These are phyloP conservation scores for Rattus norvegicus DNA, from an alignment of 2,113 vertebrate species.

Conservation along the genomic window DNA sequence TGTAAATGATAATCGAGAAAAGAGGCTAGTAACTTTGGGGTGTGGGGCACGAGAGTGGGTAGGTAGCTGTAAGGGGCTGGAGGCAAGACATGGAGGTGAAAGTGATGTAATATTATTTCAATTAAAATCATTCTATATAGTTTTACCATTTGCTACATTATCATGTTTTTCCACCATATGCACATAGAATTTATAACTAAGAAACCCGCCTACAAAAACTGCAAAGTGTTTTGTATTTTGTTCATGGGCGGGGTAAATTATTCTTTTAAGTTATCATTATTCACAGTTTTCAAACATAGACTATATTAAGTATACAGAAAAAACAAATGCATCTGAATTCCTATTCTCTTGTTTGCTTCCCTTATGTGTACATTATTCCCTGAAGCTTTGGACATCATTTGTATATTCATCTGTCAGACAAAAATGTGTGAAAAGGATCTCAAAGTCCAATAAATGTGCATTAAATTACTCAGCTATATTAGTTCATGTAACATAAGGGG, in stretches of 20 bases:
- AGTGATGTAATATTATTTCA: neutral
- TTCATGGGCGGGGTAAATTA: conserved; percentile 75
- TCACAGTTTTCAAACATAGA: conserved; percentile 83
- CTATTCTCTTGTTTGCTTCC: conserved; percentile 83
- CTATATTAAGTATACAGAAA: conserved; percentile 79
- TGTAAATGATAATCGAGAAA: neutral
- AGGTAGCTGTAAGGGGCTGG: neutral
- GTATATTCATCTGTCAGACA: conserved; percentile 78
- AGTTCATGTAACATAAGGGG: conserved; percentile 79
- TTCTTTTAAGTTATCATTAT: conserved; percentile 80
- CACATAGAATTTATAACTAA: conserved; percentile 50
- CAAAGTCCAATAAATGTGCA: conserved; percentile 67
- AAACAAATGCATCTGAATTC: conserved; percentile 84
- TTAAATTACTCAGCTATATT: conserved; percentile 72
- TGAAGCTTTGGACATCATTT: conserved; percentile 83
- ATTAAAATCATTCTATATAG: conserved; percentile 23
- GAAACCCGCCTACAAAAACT: conserved; percentile 73
- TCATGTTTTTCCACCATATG: conserved; percentile 61
- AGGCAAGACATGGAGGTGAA: neutral
- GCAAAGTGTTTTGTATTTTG: conserved; percentile 70
- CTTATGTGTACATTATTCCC: conserved; percentile 84
- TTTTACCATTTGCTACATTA: conserved; percentile 57
- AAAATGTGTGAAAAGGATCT: conserved; percentile 73
- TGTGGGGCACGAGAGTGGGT: neutral
- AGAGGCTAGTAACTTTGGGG: neutral